Evolutionary conservation across 1,140 invertebrate species (phyloP).

Genomic region (Telenomus remus): DNA sequence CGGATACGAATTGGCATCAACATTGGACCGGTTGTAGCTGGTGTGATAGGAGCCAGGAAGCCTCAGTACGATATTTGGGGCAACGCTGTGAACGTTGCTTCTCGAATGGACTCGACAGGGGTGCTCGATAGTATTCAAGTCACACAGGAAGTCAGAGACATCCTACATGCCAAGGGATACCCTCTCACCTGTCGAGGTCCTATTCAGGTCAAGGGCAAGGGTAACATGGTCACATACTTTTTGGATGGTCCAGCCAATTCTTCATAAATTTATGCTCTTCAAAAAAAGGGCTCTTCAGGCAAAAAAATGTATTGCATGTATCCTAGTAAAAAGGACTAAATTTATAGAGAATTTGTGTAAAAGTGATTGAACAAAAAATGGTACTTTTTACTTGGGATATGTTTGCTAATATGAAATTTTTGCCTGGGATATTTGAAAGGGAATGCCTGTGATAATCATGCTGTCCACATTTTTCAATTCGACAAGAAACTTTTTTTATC

Average conservation of each 20-base stretch:
- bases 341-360: no score
- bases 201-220: constrained; percentile 95
- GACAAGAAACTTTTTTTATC: no score
- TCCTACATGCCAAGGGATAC: constrained; percentile 84
- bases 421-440: no score
- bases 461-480: no score
- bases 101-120: constrained; percentile 91
- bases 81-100: constrained; percentile 95
- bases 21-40: constrained; percentile 95
- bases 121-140: constrained; percentile 89
- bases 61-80: constrained; percentile 96
- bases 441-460: no score
- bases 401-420: no score
- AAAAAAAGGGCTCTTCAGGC: no score
- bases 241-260: constrained; percentile 77
- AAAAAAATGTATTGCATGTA: no score
- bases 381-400: no score
- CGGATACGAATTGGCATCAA: constrained; percentile 95
- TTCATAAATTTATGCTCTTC: no score
- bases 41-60: constrained; percentile 95
- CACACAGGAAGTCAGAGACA: constrained; percentile 89
- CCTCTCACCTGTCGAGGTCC: constrained; percentile 86
- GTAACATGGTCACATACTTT: constrained; percentile 95
- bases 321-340: no score
- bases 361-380: no score